Evolutionary conservation across 2,797 vertebrate species (phyloP).

Genomic region (Channa striata): DNA sequence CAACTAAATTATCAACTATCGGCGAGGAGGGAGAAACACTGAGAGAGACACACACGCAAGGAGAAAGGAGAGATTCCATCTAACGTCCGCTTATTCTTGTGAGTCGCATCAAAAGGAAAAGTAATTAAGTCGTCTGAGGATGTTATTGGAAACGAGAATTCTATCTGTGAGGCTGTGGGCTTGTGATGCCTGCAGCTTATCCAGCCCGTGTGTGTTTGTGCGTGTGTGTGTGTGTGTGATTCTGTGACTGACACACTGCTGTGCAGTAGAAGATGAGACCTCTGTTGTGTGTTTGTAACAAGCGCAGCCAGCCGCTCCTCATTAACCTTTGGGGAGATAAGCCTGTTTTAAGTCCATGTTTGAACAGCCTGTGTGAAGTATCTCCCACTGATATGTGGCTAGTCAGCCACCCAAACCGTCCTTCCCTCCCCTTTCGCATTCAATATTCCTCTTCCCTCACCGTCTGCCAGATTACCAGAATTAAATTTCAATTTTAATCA

Average conservation of each 20-base stretch:
- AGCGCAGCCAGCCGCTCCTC: slow-evolving; percentile 79
- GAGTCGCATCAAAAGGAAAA: slow-evolving; percentile 81
- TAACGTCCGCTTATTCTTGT: slow-evolving; percentile 74
- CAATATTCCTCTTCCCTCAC: slow-evolving; percentile 60
- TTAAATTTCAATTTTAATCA: slow-evolving; percentile 84
- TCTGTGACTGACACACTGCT: slow-evolving; percentile 52
- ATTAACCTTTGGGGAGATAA: slow-evolving; percentile 89
- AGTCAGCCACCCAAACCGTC: slow-evolving; percentile 61
- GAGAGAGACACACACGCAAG: slow-evolving; percentile 27
- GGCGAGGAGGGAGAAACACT: slow-evolving; percentile 8
- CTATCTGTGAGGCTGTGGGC: slow-evolving; percentile 77
- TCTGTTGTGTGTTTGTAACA: slow-evolving; percentile 78
- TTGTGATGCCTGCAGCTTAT: slow-evolving; percentile 81
- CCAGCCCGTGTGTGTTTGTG: slow-evolving; percentile 37
- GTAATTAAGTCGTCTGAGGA: slow-evolving; percentile 87
- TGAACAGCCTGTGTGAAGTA: slow-evolving; percentile 84
- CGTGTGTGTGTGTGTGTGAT: slow-evolving; percentile 30
- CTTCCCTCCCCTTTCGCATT: slow-evolving; percentile 48
- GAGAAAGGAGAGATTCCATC: slow-evolving; percentile 74
- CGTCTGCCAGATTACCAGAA: slow-evolving; percentile 77
- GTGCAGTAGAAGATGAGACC: slow-evolving; percentile 75
- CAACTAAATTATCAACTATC: slow-evolving; percentile 68
- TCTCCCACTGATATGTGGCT: slow-evolving; percentile 78
- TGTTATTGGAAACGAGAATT: slow-evolving; percentile 83
- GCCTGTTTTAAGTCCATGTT: slow-evolving; percentile 86